These are phyloP conservation scores for Drosophila lowei DNA, from an alignment of 1,140 invertebrate species.

Conservation along the genomic window DNA sequence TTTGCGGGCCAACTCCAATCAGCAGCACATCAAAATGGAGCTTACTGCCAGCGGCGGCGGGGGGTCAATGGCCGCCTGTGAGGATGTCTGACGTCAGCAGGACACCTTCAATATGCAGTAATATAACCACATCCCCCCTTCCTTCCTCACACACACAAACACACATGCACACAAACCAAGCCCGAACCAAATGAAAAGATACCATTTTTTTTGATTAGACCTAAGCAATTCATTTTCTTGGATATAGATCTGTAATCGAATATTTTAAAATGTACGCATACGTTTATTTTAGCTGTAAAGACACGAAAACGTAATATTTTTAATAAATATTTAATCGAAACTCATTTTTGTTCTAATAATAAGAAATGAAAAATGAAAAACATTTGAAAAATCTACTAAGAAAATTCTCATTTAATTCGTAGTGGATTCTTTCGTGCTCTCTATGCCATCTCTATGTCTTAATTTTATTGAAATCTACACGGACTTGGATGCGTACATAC, in stretches of 20 bases:
- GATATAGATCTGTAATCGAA: conserved; percentile 36
- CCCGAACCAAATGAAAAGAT: conserved; percentile 18
- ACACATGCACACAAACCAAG: conserved; percentile 17
- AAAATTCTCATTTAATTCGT: too few species aligned
- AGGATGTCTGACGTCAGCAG: conserved; percentile 44
- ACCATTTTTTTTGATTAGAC: conserved; percentile 48
- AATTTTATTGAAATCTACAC: too few species aligned
- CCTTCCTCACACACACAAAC: neutral
- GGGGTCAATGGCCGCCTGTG: conserved; percentile 13
- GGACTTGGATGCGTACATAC: too few species aligned
- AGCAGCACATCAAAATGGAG: conserved; percentile 53
- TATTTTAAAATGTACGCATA: conserved; percentile 38
- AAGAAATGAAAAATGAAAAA: too few species aligned
- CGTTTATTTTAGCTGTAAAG: conserved; percentile 39
- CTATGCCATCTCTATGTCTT: too few species aligned
- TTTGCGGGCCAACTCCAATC: neutral
- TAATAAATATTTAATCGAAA: conserved; percentile 56
- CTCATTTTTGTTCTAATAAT: neutral
- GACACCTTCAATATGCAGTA: neutral
- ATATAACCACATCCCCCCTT: neutral
- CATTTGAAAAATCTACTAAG: too few species aligned
- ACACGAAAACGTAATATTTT: conserved; percentile 59
- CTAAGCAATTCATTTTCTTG: conserved; percentile 12
- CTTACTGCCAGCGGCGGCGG: conserved; percentile 16
- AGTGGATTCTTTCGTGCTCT: too few species aligned